Evolutionary conservation across 2,797 vertebrate genomes (phyloP).

Genomic region (Sandelia bainsii): DNA sequence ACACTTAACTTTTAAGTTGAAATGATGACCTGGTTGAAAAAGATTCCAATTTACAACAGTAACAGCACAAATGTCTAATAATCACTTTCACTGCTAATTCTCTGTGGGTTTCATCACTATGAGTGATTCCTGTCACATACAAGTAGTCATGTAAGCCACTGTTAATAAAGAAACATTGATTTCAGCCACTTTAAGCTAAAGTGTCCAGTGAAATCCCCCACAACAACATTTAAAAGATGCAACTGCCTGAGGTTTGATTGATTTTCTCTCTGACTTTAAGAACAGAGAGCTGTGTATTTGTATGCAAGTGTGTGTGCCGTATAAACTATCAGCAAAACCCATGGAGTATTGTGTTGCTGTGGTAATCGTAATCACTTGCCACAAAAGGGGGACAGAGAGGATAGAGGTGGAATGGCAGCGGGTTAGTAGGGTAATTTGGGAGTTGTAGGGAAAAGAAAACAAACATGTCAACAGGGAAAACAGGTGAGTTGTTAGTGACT

Average conservation of each 20-base stretch:
- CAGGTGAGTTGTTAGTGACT: constrained; percentile 41
- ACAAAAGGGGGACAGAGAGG: constrained; percentile 67
- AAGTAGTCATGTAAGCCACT: neutral
- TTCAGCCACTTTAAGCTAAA: neutral
- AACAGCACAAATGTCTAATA: no score
- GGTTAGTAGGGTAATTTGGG: constrained; percentile 54
- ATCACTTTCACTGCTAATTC: no score
- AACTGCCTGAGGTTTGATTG: constrained; percentile 52
- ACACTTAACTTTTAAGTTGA: no score
- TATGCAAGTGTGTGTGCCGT: neutral
- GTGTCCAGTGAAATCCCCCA: no score
- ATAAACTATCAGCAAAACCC: constrained; percentile 81
- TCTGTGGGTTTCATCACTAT: no score
- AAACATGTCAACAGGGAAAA: constrained; percentile 51
- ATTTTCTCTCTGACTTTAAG: constrained; percentile 54
- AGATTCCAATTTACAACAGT: no score
- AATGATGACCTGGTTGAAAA: no score
- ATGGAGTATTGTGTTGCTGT: constrained; percentile 88
- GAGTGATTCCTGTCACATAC: no score
- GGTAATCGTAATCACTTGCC: constrained; percentile 85
- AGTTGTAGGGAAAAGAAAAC: constrained; percentile 55
- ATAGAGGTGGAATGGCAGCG: constrained; percentile 72
- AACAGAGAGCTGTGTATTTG: constrained; percentile 10
- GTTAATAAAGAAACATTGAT: constrained; percentile 3
- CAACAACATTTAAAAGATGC: constrained; percentile 30